These are phyloP conservation scores for Enteromius thamalakanensis DNA, from an alignment of 2,797 vertebrate genomes.

Conservation along the genomic window DNA sequence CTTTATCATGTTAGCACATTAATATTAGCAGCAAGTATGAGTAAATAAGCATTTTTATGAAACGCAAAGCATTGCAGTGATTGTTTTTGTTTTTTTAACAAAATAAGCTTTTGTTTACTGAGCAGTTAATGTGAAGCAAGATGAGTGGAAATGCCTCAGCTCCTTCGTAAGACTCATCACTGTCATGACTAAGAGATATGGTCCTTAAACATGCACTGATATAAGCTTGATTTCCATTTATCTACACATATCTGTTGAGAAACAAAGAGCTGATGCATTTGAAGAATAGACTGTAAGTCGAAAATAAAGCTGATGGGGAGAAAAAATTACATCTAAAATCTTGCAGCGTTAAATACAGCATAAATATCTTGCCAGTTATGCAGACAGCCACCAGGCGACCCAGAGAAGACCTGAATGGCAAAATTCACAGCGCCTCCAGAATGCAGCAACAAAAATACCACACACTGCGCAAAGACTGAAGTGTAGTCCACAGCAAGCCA, in stretches of 20 bases:
- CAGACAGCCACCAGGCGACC: not conserved
- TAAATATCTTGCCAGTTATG: slow-evolving; percentile 11
- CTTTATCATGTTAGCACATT: not conserved
- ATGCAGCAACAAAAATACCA: slow-evolving; percentile 29
- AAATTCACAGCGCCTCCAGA: not conserved
- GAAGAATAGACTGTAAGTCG: not conserved
- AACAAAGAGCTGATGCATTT: slow-evolving; percentile 39
- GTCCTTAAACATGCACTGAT: slow-evolving; percentile 18
- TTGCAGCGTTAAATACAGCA: not conserved
- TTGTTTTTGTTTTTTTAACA: not conserved
- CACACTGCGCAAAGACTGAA: slow-evolving; percentile 66
- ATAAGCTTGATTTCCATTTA: not conserved
- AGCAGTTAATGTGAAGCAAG: not conserved
- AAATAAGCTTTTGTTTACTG: not conserved
- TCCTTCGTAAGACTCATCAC: slow-evolving; percentile 35
- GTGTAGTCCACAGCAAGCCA: slow-evolving; percentile 69
- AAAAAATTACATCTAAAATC: not conserved
- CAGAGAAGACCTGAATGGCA: not conserved
- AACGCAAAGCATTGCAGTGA: slow-evolving; percentile 13
- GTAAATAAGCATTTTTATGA: slow-evolving; percentile 18
- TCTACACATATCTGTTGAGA: slow-evolving; percentile 4
- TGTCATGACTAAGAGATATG: slow-evolving; percentile 12
- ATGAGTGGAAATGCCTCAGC: slow-evolving; percentile 29
- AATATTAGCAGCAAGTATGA: not conserved
- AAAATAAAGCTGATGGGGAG: slow-evolving; percentile 3